Evolutionary conservation across 2,113 vertebrate species (phyloP).

Genomic region (Anarrhichthys ocellatus): DNA sequence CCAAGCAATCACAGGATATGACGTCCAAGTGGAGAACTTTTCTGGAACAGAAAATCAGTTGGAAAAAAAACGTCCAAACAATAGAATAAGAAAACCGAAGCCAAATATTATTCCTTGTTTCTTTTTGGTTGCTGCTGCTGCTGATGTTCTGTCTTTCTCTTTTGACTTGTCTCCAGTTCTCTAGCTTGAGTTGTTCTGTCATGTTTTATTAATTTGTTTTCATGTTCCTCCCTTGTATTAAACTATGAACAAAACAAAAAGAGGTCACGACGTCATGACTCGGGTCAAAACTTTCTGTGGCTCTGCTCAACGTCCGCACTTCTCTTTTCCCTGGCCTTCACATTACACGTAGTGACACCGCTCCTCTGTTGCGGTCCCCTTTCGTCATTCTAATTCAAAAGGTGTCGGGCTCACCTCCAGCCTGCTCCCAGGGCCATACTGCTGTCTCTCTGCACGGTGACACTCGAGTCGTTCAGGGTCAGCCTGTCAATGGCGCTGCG

Average conservation of each 20-base stretch:
- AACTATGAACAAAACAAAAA: background rate
- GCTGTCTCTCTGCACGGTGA: conserved; percentile 92
- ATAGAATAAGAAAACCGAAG: background rate
- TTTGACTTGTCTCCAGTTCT: background rate
- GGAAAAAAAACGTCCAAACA: background rate
- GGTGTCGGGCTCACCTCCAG: conserved; percentile 89
- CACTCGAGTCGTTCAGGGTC: conserved; percentile 96
- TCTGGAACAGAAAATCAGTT: background rate
- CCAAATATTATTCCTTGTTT: background rate
- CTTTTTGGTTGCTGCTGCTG: background rate
- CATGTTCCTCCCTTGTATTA: background rate
- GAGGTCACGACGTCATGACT: background rate
- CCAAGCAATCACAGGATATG: background rate
- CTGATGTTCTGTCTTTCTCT: background rate
- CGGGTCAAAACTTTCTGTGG: background rate
- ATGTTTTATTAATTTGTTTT: background rate
- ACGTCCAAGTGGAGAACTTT: background rate
- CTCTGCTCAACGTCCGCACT: background rate
- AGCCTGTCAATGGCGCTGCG: conserved; percentile 94
- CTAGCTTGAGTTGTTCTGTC: background rate
- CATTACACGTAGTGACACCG: background rate
- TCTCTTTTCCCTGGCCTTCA: background rate
- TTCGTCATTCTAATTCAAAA: conserved; percentile 34
- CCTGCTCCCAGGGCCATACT: conserved; percentile 95
- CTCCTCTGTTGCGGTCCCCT: background rate